phyloP scores from a whole-genome alignment of 2,797 vertebrate species.

The Vultur gryphus region DNA sequence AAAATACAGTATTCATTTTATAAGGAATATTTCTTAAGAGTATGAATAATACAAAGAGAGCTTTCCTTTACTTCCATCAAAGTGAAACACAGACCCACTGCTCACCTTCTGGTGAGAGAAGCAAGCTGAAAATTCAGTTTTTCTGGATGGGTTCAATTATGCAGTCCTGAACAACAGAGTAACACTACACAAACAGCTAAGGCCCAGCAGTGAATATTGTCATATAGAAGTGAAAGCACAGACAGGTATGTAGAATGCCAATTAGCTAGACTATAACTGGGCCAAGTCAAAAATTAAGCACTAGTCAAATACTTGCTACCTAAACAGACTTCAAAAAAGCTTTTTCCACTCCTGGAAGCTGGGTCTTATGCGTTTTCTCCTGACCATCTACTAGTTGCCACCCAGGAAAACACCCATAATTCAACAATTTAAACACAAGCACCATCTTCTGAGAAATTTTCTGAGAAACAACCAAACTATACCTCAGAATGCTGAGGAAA shows the following conservation, averaged over 20 bases:
- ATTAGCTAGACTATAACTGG: neutral
- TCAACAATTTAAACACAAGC: neutral
- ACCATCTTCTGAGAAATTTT: neutral
- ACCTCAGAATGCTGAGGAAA: conserved; percentile 1
- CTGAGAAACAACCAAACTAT: neutral
- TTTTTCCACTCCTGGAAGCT: neutral
- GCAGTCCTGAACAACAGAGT: neutral
- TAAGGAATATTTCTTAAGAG: neutral
- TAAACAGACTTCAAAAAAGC: neutral
- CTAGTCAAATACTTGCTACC: neutral
- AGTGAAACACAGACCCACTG: neutral
- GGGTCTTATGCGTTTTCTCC: neutral
- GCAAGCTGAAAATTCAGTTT: neutral
- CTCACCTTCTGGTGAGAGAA: neutral
- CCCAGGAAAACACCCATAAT: neutral
- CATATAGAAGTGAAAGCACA: neutral
- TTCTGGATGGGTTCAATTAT: neutral
- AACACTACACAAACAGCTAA: neutral
- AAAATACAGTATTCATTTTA: neutral
- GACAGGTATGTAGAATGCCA: neutral
- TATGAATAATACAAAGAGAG: neutral
- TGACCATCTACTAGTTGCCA: neutral
- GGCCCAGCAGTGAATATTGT: neutral
- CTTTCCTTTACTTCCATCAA: neutral
- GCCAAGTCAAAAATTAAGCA: neutral